Evolutionary conservation across 1,140 invertebrate species (phyloP).

Genomic region (Pissodes strobi): DNA sequence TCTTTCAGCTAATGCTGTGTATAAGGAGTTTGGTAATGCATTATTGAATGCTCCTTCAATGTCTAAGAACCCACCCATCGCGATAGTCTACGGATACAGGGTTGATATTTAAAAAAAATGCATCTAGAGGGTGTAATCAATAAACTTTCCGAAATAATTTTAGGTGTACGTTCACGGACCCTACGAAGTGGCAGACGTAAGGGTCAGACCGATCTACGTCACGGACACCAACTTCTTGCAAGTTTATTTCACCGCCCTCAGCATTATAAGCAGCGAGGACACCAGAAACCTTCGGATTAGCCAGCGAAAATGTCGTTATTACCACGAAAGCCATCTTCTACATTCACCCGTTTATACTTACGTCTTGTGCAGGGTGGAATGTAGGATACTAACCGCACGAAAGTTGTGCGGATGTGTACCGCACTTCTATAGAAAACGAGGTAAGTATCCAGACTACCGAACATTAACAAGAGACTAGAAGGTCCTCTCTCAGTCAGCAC

Average conservation of each 20-base stretch:
- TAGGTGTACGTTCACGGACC: constrained; percentile 53
- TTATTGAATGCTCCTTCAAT: too few species aligned
- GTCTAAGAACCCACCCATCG: too few species aligned
- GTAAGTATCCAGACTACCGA: too few species aligned
- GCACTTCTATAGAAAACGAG: constrained; percentile 63
- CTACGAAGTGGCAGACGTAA: constrained; percentile 49
- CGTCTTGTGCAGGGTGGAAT: constrained; percentile 68
- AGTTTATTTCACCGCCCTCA: constrained; percentile 48
- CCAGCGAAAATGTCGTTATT: constrained; percentile 68
- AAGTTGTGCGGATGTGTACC: constrained; percentile 67
- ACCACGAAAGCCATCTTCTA: constrained; percentile 64
- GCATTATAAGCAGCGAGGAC: constrained; percentile 46
- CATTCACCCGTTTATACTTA: constrained; percentile 69
- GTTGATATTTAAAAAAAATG: too few species aligned
- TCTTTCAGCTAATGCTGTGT: too few species aligned
- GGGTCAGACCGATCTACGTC: constrained; percentile 42
- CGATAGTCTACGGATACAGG: too few species aligned
- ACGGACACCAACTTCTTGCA: constrained; percentile 53
- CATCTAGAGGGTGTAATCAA: too few species aligned
- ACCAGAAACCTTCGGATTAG: constrained; percentile 56
- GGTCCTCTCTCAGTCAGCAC: too few species aligned
- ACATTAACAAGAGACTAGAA: too few species aligned
- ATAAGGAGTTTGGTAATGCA: too few species aligned
- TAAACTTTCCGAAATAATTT: not conserved
- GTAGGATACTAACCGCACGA: constrained; percentile 62